phyloP scores from a whole-genome alignment of 2,888 invertebrate species.

The Drosophila meridionalis region DNA sequence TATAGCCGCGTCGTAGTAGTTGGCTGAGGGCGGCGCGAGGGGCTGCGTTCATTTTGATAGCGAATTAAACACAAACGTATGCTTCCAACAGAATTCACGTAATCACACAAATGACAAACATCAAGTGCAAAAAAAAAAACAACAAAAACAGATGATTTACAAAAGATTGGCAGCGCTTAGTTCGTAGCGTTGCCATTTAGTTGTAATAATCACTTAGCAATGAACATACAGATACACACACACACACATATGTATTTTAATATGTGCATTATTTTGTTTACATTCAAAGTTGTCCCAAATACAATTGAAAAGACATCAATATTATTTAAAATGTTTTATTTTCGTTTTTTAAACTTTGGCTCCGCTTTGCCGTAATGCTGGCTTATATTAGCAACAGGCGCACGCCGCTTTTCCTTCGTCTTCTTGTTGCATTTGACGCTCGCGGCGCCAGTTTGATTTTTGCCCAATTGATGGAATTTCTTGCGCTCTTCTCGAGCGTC shows the following conservation, averaged over 20 bases:
- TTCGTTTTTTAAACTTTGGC: conserved; percentile 77
- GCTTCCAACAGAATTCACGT: conserved; percentile 68
- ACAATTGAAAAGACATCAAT: not conserved
- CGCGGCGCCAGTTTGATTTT: conserved; percentile 87
- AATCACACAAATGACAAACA: conserved; percentile 59
- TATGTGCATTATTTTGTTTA: conserved; percentile 25
- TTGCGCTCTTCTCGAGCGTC: conserved; percentile 85
- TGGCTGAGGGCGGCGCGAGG: conserved; percentile 52
- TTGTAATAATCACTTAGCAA: not conserved
- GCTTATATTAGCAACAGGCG: conserved; percentile 85
- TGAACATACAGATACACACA: not conserved
- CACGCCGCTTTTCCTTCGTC: conserved; percentile 83
- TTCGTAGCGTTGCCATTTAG: conserved; percentile 33
- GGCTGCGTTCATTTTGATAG: conserved; percentile 59
- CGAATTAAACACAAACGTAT: conserved; percentile 41
- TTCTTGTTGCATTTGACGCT: conserved; percentile 86
- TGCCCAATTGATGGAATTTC: conserved; percentile 86
- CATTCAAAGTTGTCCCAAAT: not conserved
- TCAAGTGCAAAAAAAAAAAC: conserved; percentile 38
- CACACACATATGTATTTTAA: not conserved
- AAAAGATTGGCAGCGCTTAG: conserved; percentile 45
- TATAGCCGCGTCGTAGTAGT: conserved; percentile 59
- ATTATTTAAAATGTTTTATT: conserved; percentile 39
- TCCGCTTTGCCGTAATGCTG: conserved; percentile 84
- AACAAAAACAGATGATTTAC: conserved; percentile 47